Evolutionary conservation across 2,888 invertebrate species (phyloP).

Genomic region (Morpho helenor): DNA sequence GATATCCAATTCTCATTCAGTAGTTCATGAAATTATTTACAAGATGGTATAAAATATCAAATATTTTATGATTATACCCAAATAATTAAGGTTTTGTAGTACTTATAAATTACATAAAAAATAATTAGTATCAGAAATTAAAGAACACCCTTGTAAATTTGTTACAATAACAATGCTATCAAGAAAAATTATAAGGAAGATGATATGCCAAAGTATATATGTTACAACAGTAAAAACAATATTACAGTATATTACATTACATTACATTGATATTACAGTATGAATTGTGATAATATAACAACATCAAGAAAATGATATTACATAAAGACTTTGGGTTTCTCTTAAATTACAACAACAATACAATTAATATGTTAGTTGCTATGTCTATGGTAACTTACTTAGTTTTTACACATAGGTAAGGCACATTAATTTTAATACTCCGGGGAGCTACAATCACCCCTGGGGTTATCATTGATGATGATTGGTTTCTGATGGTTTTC

Average conservation of each 20-base stretch:
- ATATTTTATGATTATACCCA: neutral
- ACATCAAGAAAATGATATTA: neutral
- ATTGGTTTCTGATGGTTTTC: slow-evolving; percentile 54
- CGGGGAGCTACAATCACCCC: slow-evolving; percentile 63
- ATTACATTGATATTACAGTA: neutral
- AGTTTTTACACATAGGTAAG: slow-evolving; percentile 39
- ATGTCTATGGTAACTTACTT: slow-evolving; percentile 47
- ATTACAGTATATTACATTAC: too few relatives aligned
- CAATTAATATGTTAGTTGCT: slow-evolving; percentile 7
- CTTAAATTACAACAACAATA: neutral
- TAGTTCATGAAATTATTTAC: slow-evolving; percentile 8
- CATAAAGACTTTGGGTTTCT: too few relatives aligned
- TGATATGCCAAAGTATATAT: neutral
- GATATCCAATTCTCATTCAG: neutral
- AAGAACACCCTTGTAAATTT: neutral
- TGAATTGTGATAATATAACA: neutral
- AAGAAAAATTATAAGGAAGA: neutral
- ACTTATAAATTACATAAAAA: neutral
- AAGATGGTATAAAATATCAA: neutral
- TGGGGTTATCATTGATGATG: slow-evolving; percentile 47
- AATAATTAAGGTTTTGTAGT: too few relatives aligned
- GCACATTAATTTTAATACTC: slow-evolving; percentile 61
- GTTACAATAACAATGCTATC: neutral
- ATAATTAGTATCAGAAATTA: slow-evolving; percentile 2
- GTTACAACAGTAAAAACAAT: neutral